phyloP scores from a whole-genome alignment of 2,113 vertebrate genomes.

The Thunnus maccoyii region DNA sequence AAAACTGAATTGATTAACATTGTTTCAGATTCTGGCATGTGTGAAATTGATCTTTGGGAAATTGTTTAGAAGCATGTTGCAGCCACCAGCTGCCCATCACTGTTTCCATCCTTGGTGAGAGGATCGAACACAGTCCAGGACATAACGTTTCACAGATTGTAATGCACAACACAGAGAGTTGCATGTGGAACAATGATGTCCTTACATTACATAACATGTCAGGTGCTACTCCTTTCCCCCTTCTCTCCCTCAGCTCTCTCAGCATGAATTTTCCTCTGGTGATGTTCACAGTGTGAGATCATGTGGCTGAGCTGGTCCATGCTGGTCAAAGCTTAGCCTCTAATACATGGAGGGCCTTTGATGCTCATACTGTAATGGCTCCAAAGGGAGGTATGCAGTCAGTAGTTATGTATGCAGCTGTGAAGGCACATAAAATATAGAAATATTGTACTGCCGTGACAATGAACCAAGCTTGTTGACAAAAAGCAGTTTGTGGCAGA shows the following conservation, averaged over 20 bases:
- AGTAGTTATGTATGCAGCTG: neutral
- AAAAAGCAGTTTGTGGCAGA: neutral
- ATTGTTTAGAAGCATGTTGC: conserved; percentile 25
- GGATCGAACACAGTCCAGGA: conserved; percentile 35
- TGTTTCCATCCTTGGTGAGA: conserved; percentile 34
- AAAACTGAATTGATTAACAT: conserved; percentile 33
- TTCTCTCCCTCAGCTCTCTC: conserved; percentile 18
- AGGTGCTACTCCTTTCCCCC: conserved; percentile 26
- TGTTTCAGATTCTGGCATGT: conserved; percentile 45
- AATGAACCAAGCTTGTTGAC: neutral
- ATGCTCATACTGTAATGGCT: conserved; percentile 14
- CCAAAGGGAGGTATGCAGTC: neutral
- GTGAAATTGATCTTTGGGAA: conserved; percentile 38
- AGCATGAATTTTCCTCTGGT: conserved; percentile 40
- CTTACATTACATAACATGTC: conserved; percentile 54
- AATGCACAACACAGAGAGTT: conserved; percentile 29
- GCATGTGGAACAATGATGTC: conserved; percentile 56
- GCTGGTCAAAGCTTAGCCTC: conserved; percentile 43
- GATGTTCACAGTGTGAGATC: conserved; percentile 47
- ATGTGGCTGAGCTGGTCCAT: conserved; percentile 13
- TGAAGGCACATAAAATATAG: neutral
- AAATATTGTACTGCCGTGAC: neutral
- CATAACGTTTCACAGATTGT: conserved; percentile 43
- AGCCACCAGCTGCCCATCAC: conserved; percentile 63
- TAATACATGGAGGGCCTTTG: conserved; percentile 32